Evolutionary conservation across 2,797 vertebrate genomes (phyloP).

Genomic region (Morus bassanus): DNA sequence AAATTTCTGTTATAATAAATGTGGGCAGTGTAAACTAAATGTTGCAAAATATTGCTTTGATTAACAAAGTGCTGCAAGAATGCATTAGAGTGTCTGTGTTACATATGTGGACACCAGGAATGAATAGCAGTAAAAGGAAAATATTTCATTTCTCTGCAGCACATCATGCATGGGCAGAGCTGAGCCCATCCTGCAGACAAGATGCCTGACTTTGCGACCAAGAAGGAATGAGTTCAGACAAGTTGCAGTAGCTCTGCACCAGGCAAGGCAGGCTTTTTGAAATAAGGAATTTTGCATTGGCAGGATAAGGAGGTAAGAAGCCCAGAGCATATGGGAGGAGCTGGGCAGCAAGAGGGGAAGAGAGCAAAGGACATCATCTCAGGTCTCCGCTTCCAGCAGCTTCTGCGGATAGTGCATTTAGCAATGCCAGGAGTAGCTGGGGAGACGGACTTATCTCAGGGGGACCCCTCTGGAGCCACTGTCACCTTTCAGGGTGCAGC

Average conservation of each 20-base stretch:
- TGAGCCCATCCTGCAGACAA: not conserved
- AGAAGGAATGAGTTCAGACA: not conserved
- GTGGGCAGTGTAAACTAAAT: not conserved
- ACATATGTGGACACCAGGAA: rapidly evolving
- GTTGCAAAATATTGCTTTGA: not conserved
- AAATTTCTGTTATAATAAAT: not conserved
- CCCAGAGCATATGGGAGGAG: rapidly evolving
- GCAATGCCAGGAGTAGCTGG: not conserved
- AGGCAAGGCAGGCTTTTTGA: not conserved
- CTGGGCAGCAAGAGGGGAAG: not conserved
- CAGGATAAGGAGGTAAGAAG: not conserved
- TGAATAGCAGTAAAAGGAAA: not conserved
- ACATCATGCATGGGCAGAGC: rapidly evolving
- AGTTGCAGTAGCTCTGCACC: not conserved
- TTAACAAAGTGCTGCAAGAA: not conserved
- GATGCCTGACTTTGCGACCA: not conserved
- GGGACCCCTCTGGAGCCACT: not conserved
- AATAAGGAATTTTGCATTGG: not conserved
- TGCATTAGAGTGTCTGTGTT: not conserved
- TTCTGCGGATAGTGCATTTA: not conserved
- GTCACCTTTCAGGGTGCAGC: not conserved
- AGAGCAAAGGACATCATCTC: not conserved
- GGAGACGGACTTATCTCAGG: not conserved
- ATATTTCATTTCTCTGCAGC: not conserved
- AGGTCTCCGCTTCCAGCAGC: not conserved